Evolutionary conservation across 2,113 vertebrate genomes (phyloP).

Genomic region (Nyctibius bracteatus): DNA sequence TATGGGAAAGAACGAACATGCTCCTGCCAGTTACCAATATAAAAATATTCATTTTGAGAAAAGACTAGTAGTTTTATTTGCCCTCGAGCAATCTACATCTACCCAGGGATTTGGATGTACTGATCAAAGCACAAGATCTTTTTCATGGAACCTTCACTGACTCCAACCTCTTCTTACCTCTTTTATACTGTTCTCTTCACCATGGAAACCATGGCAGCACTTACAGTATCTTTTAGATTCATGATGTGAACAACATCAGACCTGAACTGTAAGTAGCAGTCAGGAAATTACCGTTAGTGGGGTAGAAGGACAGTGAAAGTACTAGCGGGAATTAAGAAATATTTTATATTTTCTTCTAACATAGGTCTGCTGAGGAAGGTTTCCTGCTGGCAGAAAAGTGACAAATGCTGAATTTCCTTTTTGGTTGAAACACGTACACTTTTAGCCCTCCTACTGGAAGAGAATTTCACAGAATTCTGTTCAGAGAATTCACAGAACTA

Average conservation of each 20-base stretch:
- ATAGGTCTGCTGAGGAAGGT: background rate
- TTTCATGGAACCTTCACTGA: background rate
- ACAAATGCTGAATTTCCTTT: background rate
- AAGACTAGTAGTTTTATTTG: background rate
- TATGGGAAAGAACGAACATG: background rate
- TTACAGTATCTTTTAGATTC: background rate
- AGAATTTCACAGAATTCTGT: background rate
- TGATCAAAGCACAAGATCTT: background rate
- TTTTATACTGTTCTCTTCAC: background rate
- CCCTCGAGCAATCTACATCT: background rate
- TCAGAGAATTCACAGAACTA: background rate
- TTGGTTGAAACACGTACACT: background rate
- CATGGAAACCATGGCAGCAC: background rate
- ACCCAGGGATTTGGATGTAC: background rate
- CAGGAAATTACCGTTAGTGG: background rate
- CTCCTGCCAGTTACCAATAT: background rate
- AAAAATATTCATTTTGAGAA: background rate
- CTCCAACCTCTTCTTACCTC: background rate
- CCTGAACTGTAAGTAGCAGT: background rate
- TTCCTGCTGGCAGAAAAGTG: background rate
- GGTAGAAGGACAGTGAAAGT: background rate
- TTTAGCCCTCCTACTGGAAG: background rate
- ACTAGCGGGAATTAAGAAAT: background rate
- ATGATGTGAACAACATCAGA: background rate
- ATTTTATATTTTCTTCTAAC: background rate